phyloP scores from a whole-genome alignment of 2,888 invertebrate species.

The Julus scandinavius region DNA sequence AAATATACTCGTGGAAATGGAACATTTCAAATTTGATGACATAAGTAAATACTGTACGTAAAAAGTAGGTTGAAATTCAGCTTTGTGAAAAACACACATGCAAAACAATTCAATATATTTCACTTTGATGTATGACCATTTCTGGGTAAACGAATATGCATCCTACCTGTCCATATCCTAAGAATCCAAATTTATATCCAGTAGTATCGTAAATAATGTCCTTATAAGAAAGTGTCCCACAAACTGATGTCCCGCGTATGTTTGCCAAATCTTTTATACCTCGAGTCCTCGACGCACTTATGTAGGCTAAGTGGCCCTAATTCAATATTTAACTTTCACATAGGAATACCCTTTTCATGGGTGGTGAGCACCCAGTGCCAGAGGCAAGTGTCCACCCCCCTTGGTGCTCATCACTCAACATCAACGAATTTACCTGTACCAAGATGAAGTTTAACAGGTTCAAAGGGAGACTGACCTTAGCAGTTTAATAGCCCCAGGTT shows the following conservation, averaged over 20 bases:
- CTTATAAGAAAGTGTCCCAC: background rate
- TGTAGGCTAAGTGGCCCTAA: constrained; percentile 12
- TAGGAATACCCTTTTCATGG: background rate
- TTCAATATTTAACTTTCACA: constrained; percentile 38
- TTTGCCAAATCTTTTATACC: constrained; percentile 31
- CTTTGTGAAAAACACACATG: no score
- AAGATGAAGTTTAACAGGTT: background rate
- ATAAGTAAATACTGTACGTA: no score
- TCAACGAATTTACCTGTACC: background rate
- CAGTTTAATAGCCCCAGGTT: no score
- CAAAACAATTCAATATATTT: background rate
- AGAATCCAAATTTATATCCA: background rate
- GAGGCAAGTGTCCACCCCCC: background rate
- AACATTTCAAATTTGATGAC: no score
- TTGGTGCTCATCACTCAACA: background rate
- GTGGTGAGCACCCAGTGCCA: background rate
- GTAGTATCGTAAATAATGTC: background rate
- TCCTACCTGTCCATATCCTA: background rate
- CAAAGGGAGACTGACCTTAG: background rate
- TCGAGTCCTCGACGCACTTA: background rate
- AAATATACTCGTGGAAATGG: no score
- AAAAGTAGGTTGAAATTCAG: no score
- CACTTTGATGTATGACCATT: background rate
- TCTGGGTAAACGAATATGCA: background rate
- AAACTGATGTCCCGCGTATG: background rate